Evolutionary conservation across 2,888 invertebrate species (phyloP).

Genomic region (Hypena proboscidalis): DNA sequence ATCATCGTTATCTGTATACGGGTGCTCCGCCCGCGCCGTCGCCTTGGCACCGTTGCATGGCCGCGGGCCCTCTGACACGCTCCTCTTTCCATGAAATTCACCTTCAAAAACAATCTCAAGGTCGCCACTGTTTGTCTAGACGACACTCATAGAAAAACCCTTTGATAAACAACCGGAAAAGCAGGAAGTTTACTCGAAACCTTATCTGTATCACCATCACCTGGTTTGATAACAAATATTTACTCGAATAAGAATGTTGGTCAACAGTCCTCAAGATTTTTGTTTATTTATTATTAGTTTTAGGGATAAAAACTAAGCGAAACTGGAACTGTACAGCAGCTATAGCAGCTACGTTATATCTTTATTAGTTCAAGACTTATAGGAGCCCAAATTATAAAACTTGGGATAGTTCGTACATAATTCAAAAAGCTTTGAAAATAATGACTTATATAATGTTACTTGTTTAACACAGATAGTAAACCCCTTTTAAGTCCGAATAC

Average conservation of each 20-base stretch:
- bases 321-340: too few relatives aligned
- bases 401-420: not conserved
- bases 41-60: constrained; percentile 76
- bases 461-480: too few relatives aligned
- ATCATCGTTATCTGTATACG: constrained; percentile 74
- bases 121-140: constrained; percentile 64
- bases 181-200: not conserved
- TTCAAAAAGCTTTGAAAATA: too few relatives aligned
- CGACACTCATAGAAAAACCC: constrained; percentile 31
- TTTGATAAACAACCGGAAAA: constrained; percentile 24
- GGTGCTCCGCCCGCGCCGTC: constrained; percentile 62
- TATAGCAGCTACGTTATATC: too few relatives aligned
- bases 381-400: not conserved
- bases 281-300: not conserved
- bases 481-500: too few relatives aligned
- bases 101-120: constrained; percentile 62
- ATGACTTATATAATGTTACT: too few relatives aligned
- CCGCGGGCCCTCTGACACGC: constrained; percentile 55
- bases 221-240: not conserved
- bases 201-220: not conserved
- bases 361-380: too few relatives aligned
- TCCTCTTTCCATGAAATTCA: constrained; percentile 64
- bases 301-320: too few relatives aligned
- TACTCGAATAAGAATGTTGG: not conserved
- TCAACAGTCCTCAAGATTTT: constrained; percentile 1